phyloP scores from a whole-genome alignment of 2,888 invertebrate genomes.

The Aethes cnicana region DNA sequence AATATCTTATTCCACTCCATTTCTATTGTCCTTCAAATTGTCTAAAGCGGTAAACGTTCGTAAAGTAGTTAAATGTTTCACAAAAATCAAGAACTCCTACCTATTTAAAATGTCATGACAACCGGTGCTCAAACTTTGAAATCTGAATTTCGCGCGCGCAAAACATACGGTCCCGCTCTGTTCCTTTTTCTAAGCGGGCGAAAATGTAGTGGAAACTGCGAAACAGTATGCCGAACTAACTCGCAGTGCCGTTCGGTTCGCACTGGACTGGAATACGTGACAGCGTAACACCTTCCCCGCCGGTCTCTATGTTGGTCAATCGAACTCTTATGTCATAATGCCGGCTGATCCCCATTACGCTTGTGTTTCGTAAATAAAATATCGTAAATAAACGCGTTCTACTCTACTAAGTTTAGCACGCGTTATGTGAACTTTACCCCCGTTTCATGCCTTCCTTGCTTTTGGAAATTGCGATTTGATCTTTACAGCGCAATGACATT shows the following conservation, averaged over 20 bases:
- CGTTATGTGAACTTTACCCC: slow-evolving; percentile 7
- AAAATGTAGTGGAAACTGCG: slow-evolving; percentile 11
- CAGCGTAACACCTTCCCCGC: slow-evolving; percentile 35
- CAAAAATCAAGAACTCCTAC: slow-evolving; percentile 26
- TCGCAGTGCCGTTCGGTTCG: slow-evolving; percentile 31
- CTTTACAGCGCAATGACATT: too few species aligned
- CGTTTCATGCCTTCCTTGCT: slow-evolving; percentile 17
- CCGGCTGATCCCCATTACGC: slow-evolving; percentile 29
- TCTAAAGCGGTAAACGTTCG: too few species aligned
- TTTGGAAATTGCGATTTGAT: not conserved
- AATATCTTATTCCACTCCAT: slow-evolving; percentile 33
- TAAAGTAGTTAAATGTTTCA: slow-evolving; percentile 31
- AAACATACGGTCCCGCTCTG: slow-evolving; percentile 2
- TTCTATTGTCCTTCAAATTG: too few species aligned
- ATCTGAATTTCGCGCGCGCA: not conserved
- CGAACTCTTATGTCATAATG: slow-evolving; percentile 43
- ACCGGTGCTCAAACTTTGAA: slow-evolving; percentile 2
- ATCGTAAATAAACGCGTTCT: slow-evolving; percentile 29
- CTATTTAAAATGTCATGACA: slow-evolving; percentile 12
- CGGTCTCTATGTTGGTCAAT: slow-evolving; percentile 44
- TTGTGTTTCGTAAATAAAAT: slow-evolving; percentile 28
- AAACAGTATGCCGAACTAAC: slow-evolving; percentile 21
- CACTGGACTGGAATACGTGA: slow-evolving; percentile 36
- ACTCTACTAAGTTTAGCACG: slow-evolving; percentile 24
- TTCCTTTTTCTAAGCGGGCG: slow-evolving; percentile 32